Evolutionary conservation across 2,888 invertebrate genomes (phyloP).

Genomic region (Polydrusus pterygomalis): DNA sequence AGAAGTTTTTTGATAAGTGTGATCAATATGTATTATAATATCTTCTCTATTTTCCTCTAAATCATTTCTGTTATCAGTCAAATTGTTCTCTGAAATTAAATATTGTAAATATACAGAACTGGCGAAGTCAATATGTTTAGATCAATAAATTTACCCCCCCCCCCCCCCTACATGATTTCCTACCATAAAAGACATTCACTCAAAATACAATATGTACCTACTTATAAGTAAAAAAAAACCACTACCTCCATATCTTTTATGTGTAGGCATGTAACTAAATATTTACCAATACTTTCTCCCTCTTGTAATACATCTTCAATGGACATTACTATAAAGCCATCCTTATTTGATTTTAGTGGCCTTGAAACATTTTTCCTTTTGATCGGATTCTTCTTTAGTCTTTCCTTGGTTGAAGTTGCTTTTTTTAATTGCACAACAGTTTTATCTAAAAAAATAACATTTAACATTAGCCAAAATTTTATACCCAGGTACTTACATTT

Average conservation of each 20-base stretch:
- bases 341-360: not conserved
- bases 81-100: not conserved
- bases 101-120: too few species aligned
- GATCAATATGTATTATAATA: not conserved
- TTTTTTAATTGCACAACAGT: not conserved
- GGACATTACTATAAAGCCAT: slow-evolving; percentile 10
- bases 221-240: too few species aligned
- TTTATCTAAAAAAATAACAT: too few species aligned
- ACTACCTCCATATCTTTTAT: not conserved
- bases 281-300: not conserved
- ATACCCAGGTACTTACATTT: not conserved
- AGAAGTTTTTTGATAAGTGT: not conserved
- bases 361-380: not conserved
- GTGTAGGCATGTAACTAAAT: not conserved
- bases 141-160: too few species aligned
- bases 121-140: too few species aligned
- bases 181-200: too few species aligned
- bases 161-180: too few species aligned
- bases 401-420: not conserved
- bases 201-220: too few species aligned
- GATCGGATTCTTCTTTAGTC: not conserved
- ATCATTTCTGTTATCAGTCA: not conserved
- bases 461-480: too few species aligned
- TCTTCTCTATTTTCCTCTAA: not conserved
- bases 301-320: slow-evolving; percentile 10